A percentile compares a stretch with the other conserved stretches of the same genome.
Conservation (phyloP, 2,888 invertebrate species). For the Shargacucullia verbasci region DNA sequence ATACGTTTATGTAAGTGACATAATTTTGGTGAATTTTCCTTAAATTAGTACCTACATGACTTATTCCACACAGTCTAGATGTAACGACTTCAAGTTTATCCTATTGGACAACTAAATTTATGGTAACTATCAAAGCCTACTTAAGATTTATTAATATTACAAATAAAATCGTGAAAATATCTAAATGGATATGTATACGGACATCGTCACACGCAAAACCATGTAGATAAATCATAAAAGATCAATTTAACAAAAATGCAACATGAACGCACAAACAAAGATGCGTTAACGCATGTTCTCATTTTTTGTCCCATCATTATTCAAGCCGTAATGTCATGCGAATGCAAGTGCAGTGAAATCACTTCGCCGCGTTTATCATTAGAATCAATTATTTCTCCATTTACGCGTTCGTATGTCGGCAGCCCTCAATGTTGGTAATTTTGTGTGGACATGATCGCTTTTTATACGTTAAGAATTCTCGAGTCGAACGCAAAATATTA, state of each 20-base stretch:
- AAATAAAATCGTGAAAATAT: too few relatives aligned
- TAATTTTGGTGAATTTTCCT: too few relatives aligned
- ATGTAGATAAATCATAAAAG: conserved; percentile 25
- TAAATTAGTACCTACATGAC: too few relatives aligned
- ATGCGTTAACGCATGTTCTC: conserved; percentile 65
- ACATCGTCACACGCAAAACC: conserved; percentile 8
- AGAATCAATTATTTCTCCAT: conserved; percentile 79
- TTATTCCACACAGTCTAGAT: too few relatives aligned
- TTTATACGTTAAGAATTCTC: conserved; percentile 69
- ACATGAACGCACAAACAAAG: conserved; percentile 49
- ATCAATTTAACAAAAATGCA: conserved; percentile 57
- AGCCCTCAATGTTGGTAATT: conserved; percentile 72
- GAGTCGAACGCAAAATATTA: conserved; percentile 60
- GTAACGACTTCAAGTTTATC: too few relatives aligned
- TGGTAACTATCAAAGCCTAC: too few relatives aligned
- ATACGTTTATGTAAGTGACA: too few relatives aligned
- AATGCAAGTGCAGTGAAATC: conserved; percentile 73
- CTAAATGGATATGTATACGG: too few relatives aligned
- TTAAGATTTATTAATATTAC: too few relatives aligned
- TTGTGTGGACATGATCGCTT: conserved; percentile 72
- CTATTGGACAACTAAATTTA: too few relatives aligned
- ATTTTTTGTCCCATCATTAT: conserved; percentile 75
- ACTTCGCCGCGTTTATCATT: conserved; percentile 76
- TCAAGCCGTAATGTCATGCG: conserved; percentile 65
- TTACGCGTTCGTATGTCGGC: conserved; percentile 62